These are phyloP conservation scores for Aporophyla nigra DNA, from an alignment of 2,888 invertebrate species.

Conservation along the genomic window DNA sequence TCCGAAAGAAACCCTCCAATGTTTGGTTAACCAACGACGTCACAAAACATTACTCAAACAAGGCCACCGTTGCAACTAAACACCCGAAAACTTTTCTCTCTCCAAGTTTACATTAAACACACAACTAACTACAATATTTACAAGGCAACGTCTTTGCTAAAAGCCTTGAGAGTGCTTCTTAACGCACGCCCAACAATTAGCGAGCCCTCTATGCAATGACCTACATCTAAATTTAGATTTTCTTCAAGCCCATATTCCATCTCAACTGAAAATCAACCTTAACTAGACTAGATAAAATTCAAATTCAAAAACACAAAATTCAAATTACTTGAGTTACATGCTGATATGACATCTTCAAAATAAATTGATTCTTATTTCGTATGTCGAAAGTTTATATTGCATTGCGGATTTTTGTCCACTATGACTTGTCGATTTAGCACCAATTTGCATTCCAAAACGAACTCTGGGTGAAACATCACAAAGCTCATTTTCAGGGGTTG, in stretches of 20 bases:
- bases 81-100: conserved; percentile 43
- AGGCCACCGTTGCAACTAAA: conserved; percentile 43
- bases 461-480: conserved; percentile 7
- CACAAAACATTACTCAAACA: conserved; percentile 43
- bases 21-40: background rate
- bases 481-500: conserved; percentile 35
- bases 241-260: conserved; percentile 44
- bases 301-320: conserved; percentile 29
- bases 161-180: conserved; percentile 73
- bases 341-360: conserved; percentile 26
- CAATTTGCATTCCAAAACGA: conserved; percentile 23
- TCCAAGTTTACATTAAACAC: conserved; percentile 54
- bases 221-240: conserved; percentile 78
- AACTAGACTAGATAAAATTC: background rate
- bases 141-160: conserved; percentile 66
- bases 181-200: conserved; percentile 78
- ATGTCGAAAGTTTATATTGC: conserved; percentile 59
- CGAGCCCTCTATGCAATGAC: conserved; percentile 74
- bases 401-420: conserved; percentile 37
- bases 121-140: conserved; percentile 66
- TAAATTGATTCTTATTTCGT: conserved; percentile 63
- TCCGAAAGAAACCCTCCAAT: background rate
- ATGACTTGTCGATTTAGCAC: conserved; percentile 66
- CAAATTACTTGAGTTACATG: conserved; percentile 53
- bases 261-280: conserved; percentile 33